Percentiles rank a stretch among this genome's conserved stretches.
Conservation (phyloP, 2,888 invertebrate genomes). For the Diogma glabrata region DNA sequence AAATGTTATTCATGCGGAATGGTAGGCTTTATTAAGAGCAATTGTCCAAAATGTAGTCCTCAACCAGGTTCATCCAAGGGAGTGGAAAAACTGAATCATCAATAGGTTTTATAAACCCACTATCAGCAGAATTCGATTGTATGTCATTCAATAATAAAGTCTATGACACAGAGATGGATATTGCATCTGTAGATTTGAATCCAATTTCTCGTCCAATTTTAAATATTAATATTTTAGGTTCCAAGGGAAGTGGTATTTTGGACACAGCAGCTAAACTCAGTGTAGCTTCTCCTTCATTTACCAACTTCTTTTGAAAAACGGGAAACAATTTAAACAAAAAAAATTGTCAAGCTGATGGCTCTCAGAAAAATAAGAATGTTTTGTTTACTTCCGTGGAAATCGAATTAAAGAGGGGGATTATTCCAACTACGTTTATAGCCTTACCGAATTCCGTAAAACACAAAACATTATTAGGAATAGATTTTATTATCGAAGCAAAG, state of each 20-base stretch:
- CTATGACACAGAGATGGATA: too few relatives aligned
- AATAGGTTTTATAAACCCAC: too few relatives aligned
- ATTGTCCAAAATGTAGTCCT: conserved; percentile 1
- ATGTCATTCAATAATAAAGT: too few relatives aligned
- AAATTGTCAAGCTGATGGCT: conserved; percentile 17
- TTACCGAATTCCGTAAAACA: conserved; percentile 19
- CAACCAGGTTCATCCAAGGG: too few relatives aligned
- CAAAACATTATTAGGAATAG: conserved; percentile 19
- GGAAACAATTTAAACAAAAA: too few relatives aligned
- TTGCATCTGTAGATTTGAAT: too few relatives aligned
- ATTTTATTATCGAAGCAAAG: conserved; percentile 21
- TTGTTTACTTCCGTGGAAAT: conserved; percentile 12
- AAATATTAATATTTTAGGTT: not conserved
- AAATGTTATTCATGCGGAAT: not conserved
- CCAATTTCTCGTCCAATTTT: not conserved
- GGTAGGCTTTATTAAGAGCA: not conserved
- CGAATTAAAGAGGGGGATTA: conserved; percentile 12
- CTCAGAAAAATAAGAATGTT: conserved; percentile 11
- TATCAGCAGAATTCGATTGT: too few relatives aligned
- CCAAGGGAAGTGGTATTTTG: not conserved
- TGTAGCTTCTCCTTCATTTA: not conserved
- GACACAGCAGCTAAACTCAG: not conserved
- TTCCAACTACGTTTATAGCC: conserved; percentile 19
- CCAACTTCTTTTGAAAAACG: too few relatives aligned
- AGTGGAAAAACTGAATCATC: too few relatives aligned